Evolutionary conservation across 92 coral and sea anemone species (phyloP).

Genomic region (Epizoanthus ramosus): DNA sequence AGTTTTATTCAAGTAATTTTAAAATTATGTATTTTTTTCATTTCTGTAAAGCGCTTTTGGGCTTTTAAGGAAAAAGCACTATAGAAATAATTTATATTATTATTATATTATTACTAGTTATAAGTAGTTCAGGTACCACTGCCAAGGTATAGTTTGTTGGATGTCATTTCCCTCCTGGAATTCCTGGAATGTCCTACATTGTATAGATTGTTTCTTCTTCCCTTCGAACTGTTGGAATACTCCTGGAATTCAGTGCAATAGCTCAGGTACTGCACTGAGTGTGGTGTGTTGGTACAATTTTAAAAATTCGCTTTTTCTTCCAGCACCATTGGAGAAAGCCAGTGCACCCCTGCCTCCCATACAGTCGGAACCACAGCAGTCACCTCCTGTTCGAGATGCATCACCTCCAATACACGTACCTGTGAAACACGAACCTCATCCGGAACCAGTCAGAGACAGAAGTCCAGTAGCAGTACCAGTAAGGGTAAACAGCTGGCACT

Average conservation of each 20-base stretch:
- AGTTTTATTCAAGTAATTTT: too few relatives aligned
- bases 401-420: slow-evolving; percentile 2
- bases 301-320: background rate
- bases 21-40: too few relatives aligned
- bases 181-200: too few relatives aligned
- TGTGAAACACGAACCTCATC: slow-evolving; percentile 6
- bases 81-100: too few relatives aligned
- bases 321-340: slow-evolving; percentile 28
- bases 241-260: background rate
- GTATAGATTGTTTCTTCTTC: too few relatives aligned
- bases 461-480: slow-evolving; percentile 6
- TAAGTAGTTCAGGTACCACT: too few relatives aligned
- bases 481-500: background rate
- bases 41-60: too few relatives aligned
- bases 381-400: slow-evolving; percentile 39
- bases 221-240: too few relatives aligned
- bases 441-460: background rate
- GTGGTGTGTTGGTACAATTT: background rate
- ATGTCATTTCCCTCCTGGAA: too few relatives aligned
- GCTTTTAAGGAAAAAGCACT: too few relatives aligned
- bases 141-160: too few relatives aligned
- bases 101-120: too few relatives aligned
- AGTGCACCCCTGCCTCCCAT: slow-evolving; percentile 40
- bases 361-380: slow-evolving; percentile 22
- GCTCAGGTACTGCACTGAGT: background rate